Evolutionary conservation across 2,113 vertebrate species (phyloP).

Genomic region (Antechinus flavipes): DNA sequence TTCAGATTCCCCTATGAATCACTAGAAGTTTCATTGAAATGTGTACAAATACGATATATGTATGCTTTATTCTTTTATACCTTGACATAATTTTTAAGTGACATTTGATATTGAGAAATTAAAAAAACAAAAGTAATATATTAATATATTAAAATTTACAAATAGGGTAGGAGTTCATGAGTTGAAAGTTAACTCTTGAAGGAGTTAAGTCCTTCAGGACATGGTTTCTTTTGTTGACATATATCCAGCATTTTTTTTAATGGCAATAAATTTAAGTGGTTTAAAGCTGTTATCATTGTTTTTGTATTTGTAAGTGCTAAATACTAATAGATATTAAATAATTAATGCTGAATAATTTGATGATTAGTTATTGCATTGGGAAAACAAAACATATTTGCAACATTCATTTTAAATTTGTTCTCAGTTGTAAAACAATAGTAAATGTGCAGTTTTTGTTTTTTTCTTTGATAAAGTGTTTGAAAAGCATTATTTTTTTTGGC

Average conservation of each 20-base stretch:
- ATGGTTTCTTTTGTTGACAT: neutral
- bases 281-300: neutral
- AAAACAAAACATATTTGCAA: slow-evolving; percentile 24
- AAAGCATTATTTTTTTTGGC: slow-evolving; percentile 26
- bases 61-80: too few relatives aligned
- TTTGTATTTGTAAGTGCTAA: slow-evolving; percentile 19
- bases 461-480: slow-evolving; percentile 34
- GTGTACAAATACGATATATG: too few relatives aligned
- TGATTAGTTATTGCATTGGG: slow-evolving; percentile 23
- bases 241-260: neutral
- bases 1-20: too few relatives aligned
- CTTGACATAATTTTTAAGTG: too few relatives aligned
- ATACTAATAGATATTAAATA: slow-evolving; percentile 11
- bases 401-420: slow-evolving; percentile 35
- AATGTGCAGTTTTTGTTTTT: slow-evolving; percentile 33
- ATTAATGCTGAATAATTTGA: neutral
- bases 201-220: too few relatives aligned
- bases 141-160: too few relatives aligned
- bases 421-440: slow-evolving; percentile 26
- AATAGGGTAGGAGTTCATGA: too few relatives aligned
- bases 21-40: too few relatives aligned
- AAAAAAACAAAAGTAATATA: too few relatives aligned
- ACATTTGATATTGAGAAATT: too few relatives aligned
- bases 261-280: slow-evolving; percentile 25
- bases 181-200: too few relatives aligned